Base-by-base conservation (phyloP, 2,888 invertebrate genomes). In the Tetheella fluctuosa region DNA sequence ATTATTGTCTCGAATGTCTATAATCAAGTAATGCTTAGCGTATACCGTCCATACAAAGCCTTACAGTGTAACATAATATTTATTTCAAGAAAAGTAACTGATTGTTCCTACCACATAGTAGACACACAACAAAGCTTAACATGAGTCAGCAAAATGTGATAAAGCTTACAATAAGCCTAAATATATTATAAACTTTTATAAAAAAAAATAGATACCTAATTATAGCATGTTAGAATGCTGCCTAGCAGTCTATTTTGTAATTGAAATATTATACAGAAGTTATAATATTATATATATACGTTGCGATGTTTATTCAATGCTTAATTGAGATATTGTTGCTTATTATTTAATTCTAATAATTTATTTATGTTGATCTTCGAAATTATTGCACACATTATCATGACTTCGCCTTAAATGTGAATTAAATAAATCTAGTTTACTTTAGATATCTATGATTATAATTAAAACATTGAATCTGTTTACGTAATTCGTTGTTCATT, bases 41-140 rank as follows among this genome's bases (percentile, higher is more conserved):
- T 77, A 68, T 71, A 80, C 89, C 90, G 88, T 89, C 90, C 88
- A 80, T 61, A 48, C 52, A 64, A 66, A 70, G 76, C 72, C 72
- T 76, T 73, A 74, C 65, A 42, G 30, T 59, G 53, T 20, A 54
- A 59, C 64, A 63, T 65, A 25, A 25, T 25, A n/a, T n/a, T n/a
- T 64, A 64, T 62, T 54, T 67, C 42, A 58, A 53, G 52, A 34
- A 52, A 54, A 20, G 13, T 6, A 37, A 55, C 37, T 2, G 34
- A 34, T 48, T 20, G 55, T 55, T 55, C 55, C 55, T 55, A n/a
- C n/a, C 23, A 17, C 8, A 28, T 13, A 20, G 13, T 37, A 23
- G 13, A 54, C 5, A 23, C 20, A 6, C 4, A 23, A 23, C 23
- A n/a, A 42, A 42, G 42, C 42, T 42, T 42, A 17, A 42, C 42